phyloP scores from a whole-genome alignment of 53 echinoderm and acorn worm genomes.

The Echinometra lucunter region DNA sequence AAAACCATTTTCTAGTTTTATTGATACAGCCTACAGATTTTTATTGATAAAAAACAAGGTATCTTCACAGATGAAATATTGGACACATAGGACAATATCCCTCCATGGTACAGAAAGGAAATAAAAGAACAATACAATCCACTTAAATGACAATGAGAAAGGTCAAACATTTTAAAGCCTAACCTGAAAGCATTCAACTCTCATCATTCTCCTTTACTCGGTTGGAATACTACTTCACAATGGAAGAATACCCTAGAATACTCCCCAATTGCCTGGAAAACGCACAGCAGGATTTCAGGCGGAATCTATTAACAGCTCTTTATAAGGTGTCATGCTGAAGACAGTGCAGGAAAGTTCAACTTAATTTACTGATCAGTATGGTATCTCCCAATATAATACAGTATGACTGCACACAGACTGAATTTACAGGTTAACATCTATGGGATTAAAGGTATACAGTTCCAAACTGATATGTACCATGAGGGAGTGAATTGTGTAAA shows the following conservation, averaged over 20 bases:
- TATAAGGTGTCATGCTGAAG: conserved; percentile 8
- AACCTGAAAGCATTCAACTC: conserved; percentile 37
- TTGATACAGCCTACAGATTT: background rate
- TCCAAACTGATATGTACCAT: background rate
- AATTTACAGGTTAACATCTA: background rate
- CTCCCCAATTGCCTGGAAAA: background rate
- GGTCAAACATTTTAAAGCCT: background rate
- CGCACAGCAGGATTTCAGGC: background rate
- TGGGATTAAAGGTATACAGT: background rate
- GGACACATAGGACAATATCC: background rate
- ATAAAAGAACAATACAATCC: background rate
- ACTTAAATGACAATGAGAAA: background rate
- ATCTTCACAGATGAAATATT: background rate
- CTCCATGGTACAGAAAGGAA: background rate
- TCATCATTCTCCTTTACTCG: background rate
- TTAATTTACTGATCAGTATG: background rate
- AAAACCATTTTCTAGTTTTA: no score
- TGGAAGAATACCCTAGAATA: background rate
- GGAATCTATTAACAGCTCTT: conserved; percentile 9
- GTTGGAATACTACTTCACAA: conserved; percentile 34
- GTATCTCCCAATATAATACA: background rate
- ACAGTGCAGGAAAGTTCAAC: background rate
- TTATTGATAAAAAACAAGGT: background rate
- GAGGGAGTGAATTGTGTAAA: no score
- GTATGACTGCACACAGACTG: background rate